Percentiles rank a stretch among this genome's conserved stretches.
These are phyloP conservation scores for Andrena haemorrhoa DNA, from an alignment of 2,888 invertebrate species.

Conservation along the genomic window DNA sequence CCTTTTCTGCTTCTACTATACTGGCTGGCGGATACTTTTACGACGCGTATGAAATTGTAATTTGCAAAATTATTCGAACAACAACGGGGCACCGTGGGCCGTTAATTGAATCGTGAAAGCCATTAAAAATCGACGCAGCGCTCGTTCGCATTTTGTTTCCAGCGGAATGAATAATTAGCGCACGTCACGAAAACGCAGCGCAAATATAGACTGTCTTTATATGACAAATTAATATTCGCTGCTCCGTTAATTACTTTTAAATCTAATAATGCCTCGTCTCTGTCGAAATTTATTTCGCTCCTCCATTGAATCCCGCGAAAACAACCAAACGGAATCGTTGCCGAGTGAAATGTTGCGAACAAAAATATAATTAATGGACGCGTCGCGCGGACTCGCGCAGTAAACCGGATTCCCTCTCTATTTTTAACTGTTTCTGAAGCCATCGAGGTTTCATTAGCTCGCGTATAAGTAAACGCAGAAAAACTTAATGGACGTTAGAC, in stretches of 20 bases:
- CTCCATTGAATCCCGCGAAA: slow-evolving; percentile 10
- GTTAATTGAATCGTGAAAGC: slow-evolving; percentile 24
- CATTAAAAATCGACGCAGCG: background rate
- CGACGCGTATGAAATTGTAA: slow-evolving; percentile 1
- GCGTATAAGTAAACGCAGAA: background rate
- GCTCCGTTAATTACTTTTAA: slow-evolving; percentile 34
- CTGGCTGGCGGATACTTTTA: background rate
- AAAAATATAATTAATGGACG: slow-evolving; percentile 17
- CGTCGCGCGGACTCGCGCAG: background rate
- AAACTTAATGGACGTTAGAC: background rate
- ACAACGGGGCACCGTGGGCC: background rate
- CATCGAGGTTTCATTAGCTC: slow-evolving; percentile 22
- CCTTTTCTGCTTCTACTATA: background rate
- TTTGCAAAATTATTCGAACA: background rate
- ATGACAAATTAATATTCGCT: slow-evolving; percentile 22
- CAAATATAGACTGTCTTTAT: background rate
- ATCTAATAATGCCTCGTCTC: slow-evolving; percentile 31
- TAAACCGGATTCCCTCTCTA: background rate
- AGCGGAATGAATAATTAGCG: slow-evolving; percentile 18
- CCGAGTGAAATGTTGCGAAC: slow-evolving; percentile 7
- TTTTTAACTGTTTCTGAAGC: background rate
- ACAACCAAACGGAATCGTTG: slow-evolving; percentile 3
- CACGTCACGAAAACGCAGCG: background rate
- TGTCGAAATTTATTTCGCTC: slow-evolving; percentile 29
- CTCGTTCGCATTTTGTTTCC: slow-evolving; percentile 19